A percentile compares a stretch with the other conserved stretches of the same genome.
phyloP scores from a whole-genome alignment of 2,797 vertebrate genomes.

The Gymnothorax reevesii region DNA sequence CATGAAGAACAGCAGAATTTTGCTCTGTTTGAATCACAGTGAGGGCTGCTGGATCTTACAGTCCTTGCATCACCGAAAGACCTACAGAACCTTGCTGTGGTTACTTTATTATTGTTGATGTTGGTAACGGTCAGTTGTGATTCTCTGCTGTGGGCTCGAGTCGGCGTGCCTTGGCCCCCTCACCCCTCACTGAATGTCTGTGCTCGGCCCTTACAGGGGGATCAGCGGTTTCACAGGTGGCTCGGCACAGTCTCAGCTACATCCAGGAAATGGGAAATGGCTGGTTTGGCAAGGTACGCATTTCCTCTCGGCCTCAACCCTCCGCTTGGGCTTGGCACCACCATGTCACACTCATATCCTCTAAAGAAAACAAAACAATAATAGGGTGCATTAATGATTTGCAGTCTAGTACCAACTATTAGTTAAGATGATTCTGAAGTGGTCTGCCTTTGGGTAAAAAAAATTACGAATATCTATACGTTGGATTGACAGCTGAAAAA shows the following conservation, averaged over 20 bases:
- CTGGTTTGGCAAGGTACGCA: conserved; percentile 80
- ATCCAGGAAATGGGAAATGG: conserved; percentile 82
- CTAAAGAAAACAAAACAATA: neutral
- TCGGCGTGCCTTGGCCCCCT: neutral
- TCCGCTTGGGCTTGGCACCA: neutral
- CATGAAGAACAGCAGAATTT: too few relatives aligned
- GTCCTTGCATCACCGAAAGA: neutral
- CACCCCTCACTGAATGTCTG: conserved; percentile 32
- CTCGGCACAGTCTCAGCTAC: conserved; percentile 79
- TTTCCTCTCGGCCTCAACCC: conserved; percentile 13
- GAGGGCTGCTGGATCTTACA: neutral
- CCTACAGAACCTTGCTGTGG: too few relatives aligned
- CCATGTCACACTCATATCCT: conserved; percentile 20
- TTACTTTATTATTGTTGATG: neutral
- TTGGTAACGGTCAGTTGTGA: neutral
- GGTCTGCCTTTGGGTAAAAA: neutral
- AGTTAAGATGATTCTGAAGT: neutral
- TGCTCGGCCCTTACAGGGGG: conserved; percentile 64
- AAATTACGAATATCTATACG: neutral
- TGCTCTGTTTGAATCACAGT: too few relatives aligned
- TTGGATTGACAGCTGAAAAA: neutral
- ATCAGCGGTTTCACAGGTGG: conserved; percentile 69
- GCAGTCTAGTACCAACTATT: neutral
- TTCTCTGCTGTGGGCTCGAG: conserved; percentile 23
- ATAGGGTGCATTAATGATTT: conserved; percentile 10